Conservation (phyloP, 2,888 invertebrate species). For the Epinotia demarniana region DNA sequence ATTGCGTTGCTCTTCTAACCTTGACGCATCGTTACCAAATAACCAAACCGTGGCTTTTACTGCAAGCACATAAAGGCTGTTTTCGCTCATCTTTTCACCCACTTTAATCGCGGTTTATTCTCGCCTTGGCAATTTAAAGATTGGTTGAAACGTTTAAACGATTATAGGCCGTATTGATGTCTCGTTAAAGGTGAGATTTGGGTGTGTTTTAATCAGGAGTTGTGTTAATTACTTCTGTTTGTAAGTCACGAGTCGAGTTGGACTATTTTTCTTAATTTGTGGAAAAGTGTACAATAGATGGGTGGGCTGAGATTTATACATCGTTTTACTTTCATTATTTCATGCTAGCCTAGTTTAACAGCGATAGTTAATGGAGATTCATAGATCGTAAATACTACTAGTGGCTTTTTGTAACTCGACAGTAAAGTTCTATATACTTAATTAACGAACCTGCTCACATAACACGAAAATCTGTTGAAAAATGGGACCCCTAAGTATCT, state of each 20-base stretch:
- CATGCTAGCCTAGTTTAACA: background rate
- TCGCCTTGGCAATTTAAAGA: conserved; percentile 4
- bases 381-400: background rate
- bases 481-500: too few relatives aligned
- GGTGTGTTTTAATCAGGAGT: background rate
- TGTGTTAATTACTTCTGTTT: conserved; percentile 20
- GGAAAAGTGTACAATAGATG: conserved; percentile 12
- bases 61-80: background rate
- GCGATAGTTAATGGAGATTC: background rate
- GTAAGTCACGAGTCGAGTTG: conserved; percentile 19
- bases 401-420: too few relatives aligned
- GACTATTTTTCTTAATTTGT: conserved; percentile 29
- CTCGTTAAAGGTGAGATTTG: background rate
- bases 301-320: conserved; percentile 15
- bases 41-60: conserved; percentile 4
- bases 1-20: conserved; percentile 37
- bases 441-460: too few relatives aligned
- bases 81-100: background rate
- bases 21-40: conserved; percentile 40
- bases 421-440: too few relatives aligned
- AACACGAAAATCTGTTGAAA: too few relatives aligned
- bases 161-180: background rate
- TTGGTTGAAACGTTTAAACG: background rate
- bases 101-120: conserved; percentile 14
- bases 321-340: conserved; percentile 8